Evolutionary conservation across 2,888 invertebrate genomes (phyloP), one percentile per base, ranked within the genome.

Genomic region (Girardia tigrina): DNA sequence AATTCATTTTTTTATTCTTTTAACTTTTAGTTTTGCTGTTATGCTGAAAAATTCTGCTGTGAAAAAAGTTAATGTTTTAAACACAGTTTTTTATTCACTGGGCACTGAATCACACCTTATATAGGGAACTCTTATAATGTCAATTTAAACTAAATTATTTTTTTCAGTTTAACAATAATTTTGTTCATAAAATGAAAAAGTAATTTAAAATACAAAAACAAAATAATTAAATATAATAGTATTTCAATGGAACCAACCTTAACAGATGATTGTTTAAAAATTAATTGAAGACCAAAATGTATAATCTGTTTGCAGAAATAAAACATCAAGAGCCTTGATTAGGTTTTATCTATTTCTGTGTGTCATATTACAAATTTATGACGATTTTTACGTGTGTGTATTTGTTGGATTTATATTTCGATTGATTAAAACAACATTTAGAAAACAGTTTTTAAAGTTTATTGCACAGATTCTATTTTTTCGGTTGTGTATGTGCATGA

Each of bases 271-370:
- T 4, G 56, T 56, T 56, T 56, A 20, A 23, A 56, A 56, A 56
- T 56, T 12, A 20, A 12, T 12, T 16, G 6, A n/a, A n/a, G 56
- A 56, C 4, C n/a, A 20, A 56, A 56, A 56, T 56, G 4, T 56
- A 12, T 4, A 56, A 56, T 56, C 56, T 56, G 23, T 56, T 56
- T 20, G 36, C 56, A 56, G 56, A 56, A 56, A 56, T 56, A 16
- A 56, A 56, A 56, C 4, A 2, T 12, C n/a, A 56, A 56, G 56
- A n/a, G 56, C n/a, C n/a, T 56, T 56, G 8, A 23, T 56, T 56
- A 56, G 56, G 56, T 56, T 56, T 56, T 56, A 56, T 56, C 56
- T 56, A 56, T 56, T 56, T 56, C 56, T 56, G 56, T 56, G 56
- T 56, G 56, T 56, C 56, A 56, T 56, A 23, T 56, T 56, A 56